These are phyloP conservation scores for Chrosomus eos DNA, from an alignment of 2,797 vertebrate genomes.

Conservation along the genomic window DNA sequence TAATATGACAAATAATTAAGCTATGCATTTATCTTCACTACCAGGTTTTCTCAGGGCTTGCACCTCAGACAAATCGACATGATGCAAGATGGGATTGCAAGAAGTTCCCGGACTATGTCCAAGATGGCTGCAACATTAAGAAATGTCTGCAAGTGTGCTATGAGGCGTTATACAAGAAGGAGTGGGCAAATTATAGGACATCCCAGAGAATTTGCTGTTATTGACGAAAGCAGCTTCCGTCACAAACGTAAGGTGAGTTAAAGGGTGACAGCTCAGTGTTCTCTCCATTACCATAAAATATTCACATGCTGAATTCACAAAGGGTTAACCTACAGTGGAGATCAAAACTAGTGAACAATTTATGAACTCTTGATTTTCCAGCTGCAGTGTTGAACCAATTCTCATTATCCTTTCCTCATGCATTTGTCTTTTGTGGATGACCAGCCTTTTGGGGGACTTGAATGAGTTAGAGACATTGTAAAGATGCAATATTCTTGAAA, in stretches of 20 bases:
- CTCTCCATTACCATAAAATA: not conserved
- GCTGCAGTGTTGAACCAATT: no score
- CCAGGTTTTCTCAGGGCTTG: conserved; percentile 7
- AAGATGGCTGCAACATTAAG: conserved; percentile 2
- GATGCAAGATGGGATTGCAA: conserved; percentile 16
- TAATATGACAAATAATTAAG: not conserved
- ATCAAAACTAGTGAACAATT: conserved; percentile 2
- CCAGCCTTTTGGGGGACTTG: no score
- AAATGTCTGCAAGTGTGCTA: not conserved
- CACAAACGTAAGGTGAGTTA: conserved; percentile 8
- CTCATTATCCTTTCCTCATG: no score
- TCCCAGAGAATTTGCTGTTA: conserved; percentile 3
- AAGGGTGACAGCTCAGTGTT: not conserved
- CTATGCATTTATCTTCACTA: not conserved
- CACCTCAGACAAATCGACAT: not conserved
- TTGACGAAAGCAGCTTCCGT: not conserved
- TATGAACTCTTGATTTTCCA: not conserved
- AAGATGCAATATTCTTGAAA: no score
- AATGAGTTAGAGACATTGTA: no score
- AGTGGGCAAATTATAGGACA: conserved; percentile 5
- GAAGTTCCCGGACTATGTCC: conserved; percentile 7
- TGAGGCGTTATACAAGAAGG: not conserved
- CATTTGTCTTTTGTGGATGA: no score
- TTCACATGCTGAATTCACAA: not conserved
- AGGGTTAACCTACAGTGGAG: conserved; percentile 3